Evolutionary conservation across 2,797 vertebrate genomes (phyloP).

Genomic region (Hipposideros larvatus): DNA sequence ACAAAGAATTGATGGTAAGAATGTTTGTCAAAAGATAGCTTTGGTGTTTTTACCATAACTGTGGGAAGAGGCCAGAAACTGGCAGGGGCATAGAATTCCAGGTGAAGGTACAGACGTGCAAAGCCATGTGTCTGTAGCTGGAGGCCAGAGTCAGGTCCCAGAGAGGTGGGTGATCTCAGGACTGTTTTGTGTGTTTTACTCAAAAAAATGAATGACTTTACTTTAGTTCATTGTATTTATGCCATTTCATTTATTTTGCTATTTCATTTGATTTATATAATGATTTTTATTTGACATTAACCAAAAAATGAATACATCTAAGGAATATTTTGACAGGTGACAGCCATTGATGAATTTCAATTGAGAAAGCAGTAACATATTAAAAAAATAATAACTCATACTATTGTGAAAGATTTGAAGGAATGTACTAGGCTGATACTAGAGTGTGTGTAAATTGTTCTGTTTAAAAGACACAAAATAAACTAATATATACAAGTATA

Average conservation of each 20-base stretch:
- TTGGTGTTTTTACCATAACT: not conserved
- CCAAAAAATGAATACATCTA: not conserved
- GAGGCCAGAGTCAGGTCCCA: not conserved
- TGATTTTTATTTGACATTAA: not conserved
- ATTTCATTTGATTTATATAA: not conserved
- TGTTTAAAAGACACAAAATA: slow-evolving; percentile 19
- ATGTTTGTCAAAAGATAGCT: not conserved
- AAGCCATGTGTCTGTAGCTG: rapidly evolving
- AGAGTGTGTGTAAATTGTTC: not conserved
- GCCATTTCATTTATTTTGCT: not conserved
- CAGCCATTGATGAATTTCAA: not conserved
- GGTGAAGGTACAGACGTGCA: not conserved
- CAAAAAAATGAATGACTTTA: not conserved
- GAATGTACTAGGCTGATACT: not conserved
- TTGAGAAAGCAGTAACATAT: not conserved
- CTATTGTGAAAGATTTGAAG: not conserved
- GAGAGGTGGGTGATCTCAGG: not conserved
- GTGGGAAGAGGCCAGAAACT: not conserved
- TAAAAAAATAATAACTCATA: not conserved
- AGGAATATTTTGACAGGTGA: not conserved
- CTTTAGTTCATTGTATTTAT: not conserved
- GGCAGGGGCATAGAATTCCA: not conserved
- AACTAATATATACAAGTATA: not conserved
- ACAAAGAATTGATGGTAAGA: slow-evolving; percentile 87
- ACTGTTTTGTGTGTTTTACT: not conserved